phyloP scores from a whole-genome alignment of 1,140 invertebrate species.

The Cotesia chilonis region DNA sequence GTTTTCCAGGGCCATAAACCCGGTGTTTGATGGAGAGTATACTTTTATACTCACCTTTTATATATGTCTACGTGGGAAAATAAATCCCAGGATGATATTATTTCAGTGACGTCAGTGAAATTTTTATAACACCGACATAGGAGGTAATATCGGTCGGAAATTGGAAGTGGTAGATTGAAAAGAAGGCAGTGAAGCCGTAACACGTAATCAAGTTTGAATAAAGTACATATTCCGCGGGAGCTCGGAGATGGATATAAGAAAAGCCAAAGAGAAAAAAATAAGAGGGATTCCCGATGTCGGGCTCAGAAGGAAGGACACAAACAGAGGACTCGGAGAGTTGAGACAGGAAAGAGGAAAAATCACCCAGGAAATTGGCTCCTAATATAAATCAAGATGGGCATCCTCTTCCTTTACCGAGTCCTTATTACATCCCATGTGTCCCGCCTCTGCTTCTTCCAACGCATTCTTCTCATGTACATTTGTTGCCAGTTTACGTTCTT shows the following conservation, averaged over 20 bases:
- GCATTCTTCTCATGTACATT: conserved; percentile 15
- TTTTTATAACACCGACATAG: no score
- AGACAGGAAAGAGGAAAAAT: conserved; percentile 31
- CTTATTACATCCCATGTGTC: conserved; percentile 32
- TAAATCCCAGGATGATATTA: no score
- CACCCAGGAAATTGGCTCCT: conserved; percentile 43
- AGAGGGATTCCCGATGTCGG: background rate
- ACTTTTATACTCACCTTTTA: no score
- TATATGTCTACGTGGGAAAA: no score
- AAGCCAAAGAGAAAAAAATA: conserved; percentile 1
- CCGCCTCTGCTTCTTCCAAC: background rate
- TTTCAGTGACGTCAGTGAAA: no score
- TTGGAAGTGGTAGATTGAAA: no score
- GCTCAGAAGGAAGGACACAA: background rate
- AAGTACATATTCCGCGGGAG: background rate
- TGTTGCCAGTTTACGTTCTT: conserved; percentile 1
- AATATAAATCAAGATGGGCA: conserved; percentile 44
- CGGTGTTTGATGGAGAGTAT: no score
- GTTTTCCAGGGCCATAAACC: no score
- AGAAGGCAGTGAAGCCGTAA: background rate
- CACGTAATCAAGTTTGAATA: conserved; percentile 22
- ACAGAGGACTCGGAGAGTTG: conserved; percentile 1
- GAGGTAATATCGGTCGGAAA: no score
- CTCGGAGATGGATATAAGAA: conserved; percentile 6
- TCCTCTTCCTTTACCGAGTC: conserved; percentile 25